Conservation (phyloP, 2,888 invertebrate species). For the Quadroppia sp. region DNA sequence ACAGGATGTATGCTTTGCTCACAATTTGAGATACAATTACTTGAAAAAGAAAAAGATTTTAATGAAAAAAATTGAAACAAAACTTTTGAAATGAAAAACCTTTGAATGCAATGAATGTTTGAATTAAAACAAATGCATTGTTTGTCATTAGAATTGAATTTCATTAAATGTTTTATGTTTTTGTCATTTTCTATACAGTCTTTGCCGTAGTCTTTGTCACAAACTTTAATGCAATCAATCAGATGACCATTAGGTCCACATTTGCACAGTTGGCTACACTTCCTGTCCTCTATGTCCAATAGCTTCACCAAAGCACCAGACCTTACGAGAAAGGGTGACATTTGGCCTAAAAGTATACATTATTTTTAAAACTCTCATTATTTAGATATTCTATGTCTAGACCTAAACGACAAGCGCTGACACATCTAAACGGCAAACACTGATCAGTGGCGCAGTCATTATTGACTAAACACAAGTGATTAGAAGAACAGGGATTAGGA, state of each 20-base stretch:
- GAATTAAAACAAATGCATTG: constrained; percentile 30
- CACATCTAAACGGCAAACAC: constrained; percentile 32
- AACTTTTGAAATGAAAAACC: too few relatives aligned
- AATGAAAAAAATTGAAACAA: too few relatives aligned
- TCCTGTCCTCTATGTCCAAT: neutral
- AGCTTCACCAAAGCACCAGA: constrained; percentile 6
- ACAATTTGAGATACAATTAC: constrained; percentile 25
- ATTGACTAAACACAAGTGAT: constrained; percentile 37
- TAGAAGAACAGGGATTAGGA: neutral
- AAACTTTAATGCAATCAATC: constrained; percentile 33
- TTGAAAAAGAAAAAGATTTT: too few relatives aligned
- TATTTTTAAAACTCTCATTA: neutral
- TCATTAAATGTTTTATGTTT: constrained; percentile 6
- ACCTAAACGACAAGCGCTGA: constrained; percentile 36
- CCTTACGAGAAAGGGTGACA: neutral
- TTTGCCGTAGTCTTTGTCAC: neutral
- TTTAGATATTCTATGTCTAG: neutral
- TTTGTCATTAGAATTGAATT: neutral
- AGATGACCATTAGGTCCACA: constrained; percentile 29
- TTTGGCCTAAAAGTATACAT: neutral
- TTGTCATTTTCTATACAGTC: neutral
- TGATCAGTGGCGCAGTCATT: constrained; percentile 15
- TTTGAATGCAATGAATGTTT: neutral
- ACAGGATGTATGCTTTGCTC: constrained; percentile 14
- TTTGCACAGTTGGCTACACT: constrained; percentile 34